These are phyloP conservation scores for Hyperoplus immaculatus DNA, from an alignment of 2,797 vertebrate genomes.

Conservation along the genomic window DNA sequence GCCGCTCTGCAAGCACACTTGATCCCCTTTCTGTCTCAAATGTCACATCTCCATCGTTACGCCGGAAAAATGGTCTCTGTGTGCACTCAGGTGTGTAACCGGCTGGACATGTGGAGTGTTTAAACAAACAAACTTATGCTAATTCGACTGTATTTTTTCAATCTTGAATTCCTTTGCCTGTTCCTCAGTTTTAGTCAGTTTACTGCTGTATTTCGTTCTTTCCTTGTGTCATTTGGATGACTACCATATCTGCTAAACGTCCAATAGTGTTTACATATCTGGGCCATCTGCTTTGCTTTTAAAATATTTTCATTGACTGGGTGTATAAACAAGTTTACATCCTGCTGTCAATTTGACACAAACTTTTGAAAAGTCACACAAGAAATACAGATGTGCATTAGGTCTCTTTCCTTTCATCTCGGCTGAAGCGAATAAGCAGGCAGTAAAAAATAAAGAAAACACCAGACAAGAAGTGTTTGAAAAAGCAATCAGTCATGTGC, in stretches of 20 bases:
- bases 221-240: slow-evolving; percentile 14
- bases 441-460: slow-evolving; percentile 5
- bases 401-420: not conserved
- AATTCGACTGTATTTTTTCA: slow-evolving; percentile 1
- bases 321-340: slow-evolving; percentile 24
- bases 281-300: slow-evolving; percentile 40
- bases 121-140: not conserved
- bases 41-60: slow-evolving; percentile 48
- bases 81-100: slow-evolving; percentile 4
- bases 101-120: slow-evolving; percentile 11
- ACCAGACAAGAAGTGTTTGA: slow-evolving; percentile 38
- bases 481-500: slow-evolving; percentile 41
- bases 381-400: slow-evolving; percentile 33
- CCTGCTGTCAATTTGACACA: slow-evolving; percentile 28
- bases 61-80: slow-evolving; percentile 7
- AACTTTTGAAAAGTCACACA: slow-evolving; percentile 36
- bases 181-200: not conserved
- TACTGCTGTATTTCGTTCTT: not conserved
- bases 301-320: not conserved
- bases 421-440: slow-evolving; percentile 18
- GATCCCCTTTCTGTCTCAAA: slow-evolving; percentile 51
- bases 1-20: slow-evolving; percentile 31
- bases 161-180: not conserved
- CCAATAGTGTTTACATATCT: slow-evolving; percentile 37
- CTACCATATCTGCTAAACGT: not conserved